Percentiles rank a stretch among this genome's conserved stretches.
Evolutionary conservation across 2,888 invertebrate species (phyloP).

Genomic region (Cheilosia grossa): DNA sequence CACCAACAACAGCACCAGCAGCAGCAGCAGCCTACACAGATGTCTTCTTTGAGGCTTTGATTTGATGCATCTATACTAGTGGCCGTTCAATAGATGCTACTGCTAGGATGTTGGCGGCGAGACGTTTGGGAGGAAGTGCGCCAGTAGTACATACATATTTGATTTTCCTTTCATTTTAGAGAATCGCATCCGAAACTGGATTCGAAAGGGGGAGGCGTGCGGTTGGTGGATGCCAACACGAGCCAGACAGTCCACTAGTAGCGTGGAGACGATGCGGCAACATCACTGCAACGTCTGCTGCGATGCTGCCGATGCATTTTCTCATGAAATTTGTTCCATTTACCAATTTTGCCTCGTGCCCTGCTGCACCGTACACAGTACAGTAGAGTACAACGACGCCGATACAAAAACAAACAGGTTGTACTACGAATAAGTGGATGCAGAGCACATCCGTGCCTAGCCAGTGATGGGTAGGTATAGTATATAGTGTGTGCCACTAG

Average conservation of each 20-base stretch:
- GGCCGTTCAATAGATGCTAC: slow-evolving; percentile 47
- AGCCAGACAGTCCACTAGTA: slow-evolving; percentile 56
- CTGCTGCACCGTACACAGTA: slow-evolving; percentile 15
- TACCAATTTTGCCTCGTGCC: slow-evolving; percentile 63
- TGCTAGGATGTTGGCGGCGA: slow-evolving; percentile 19
- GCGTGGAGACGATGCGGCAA: slow-evolving; percentile 33
- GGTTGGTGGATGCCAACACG: slow-evolving; percentile 9
- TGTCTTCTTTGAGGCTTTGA: slow-evolving; percentile 57
- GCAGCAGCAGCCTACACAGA: slow-evolving; percentile 44
- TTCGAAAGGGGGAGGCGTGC: slow-evolving; percentile 30
- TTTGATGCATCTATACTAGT: slow-evolving; percentile 54
- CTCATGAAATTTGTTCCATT: slow-evolving; percentile 69
- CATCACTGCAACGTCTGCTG: slow-evolving; percentile 24
- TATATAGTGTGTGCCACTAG: slow-evolving; percentile 43
- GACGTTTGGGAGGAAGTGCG: neutral
- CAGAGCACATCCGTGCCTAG: slow-evolving; percentile 36
- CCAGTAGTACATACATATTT: slow-evolving; percentile 24
- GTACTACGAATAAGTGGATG: slow-evolving; percentile 60
- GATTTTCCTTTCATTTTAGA: slow-evolving; percentile 71
- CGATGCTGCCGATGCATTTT: slow-evolving; percentile 39
- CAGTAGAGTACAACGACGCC: slow-evolving; percentile 18
- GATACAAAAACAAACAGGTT: slow-evolving; percentile 72
- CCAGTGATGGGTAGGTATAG: slow-evolving; percentile 9
- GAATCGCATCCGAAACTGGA: slow-evolving; percentile 55
- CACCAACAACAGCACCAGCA: slow-evolving; percentile 7